phyloP scores from a whole-genome alignment of 2,888 invertebrate species.

The Leptura quadrifasciata region DNA sequence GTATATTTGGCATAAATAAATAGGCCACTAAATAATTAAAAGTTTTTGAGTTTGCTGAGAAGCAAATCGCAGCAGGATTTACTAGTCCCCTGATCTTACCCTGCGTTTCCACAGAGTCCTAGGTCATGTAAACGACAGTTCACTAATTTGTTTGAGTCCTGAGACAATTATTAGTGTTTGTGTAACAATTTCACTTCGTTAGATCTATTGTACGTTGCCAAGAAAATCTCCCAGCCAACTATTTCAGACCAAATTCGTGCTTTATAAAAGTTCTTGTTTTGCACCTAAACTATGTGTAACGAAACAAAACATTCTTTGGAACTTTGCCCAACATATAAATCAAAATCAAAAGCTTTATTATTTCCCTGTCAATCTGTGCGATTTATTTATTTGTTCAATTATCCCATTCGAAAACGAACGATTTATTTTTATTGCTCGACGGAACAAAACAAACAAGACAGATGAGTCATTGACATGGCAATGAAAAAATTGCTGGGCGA shows the following conservation, averaged over 20 bases:
- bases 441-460: constrained; percentile 22
- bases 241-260: not conserved
- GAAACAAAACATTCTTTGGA: constrained; percentile 27
- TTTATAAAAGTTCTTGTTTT: not conserved
- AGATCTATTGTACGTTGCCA: not conserved
- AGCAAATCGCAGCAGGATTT: too few species aligned
- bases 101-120: not conserved
- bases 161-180: not conserved
- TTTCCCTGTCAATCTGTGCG: constrained; percentile 8
- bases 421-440: constrained; percentile 29
- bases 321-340: constrained; percentile 36
- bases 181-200: not conserved
- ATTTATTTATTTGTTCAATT: constrained; percentile 40
- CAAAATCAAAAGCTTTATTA: constrained; percentile 26
- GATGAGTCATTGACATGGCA: constrained; percentile 19
- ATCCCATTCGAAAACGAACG: constrained; percentile 20
- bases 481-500: constrained; percentile 20
- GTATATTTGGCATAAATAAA: too few species aligned
- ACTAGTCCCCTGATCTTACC: not conserved
- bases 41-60: too few species aligned
- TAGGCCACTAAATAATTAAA: too few species aligned
- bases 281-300: constrained; percentile 24
- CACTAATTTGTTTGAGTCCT: not conserved
- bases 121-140: not conserved
- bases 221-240: not conserved